Conservation (phyloP, 2,113 vertebrate genomes). For the Malurus melanocephalus region DNA sequence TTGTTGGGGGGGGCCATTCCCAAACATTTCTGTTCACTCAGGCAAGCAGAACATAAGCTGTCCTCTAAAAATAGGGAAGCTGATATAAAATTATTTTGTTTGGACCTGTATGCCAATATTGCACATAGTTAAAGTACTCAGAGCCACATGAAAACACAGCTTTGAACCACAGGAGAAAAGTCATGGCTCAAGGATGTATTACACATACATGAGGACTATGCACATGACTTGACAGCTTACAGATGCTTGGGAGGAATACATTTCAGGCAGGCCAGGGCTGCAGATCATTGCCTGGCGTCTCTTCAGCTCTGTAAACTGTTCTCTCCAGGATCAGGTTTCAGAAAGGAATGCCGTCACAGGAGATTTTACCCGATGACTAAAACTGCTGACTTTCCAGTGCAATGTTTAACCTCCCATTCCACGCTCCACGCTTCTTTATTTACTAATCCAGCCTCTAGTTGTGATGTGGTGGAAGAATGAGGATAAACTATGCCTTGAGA, state of each 20-base stretch:
- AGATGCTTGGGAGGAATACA: conserved; percentile 24
- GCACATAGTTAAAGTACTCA: not conserved
- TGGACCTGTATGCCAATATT: not conserved
- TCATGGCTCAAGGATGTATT: conserved; percentile 50
- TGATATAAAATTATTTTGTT: not conserved
- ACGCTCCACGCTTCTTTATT: not conserved
- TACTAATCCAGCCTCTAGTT: not conserved
- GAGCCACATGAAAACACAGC: not conserved
- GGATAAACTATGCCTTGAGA: not conserved
- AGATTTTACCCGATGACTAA: conserved; percentile 31
- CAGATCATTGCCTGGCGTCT: conserved; percentile 4
- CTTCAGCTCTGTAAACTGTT: conserved; percentile 9
- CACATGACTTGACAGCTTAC: not conserved
- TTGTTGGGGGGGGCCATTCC: not conserved
- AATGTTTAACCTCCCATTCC: not conserved
- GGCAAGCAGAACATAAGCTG: not conserved
- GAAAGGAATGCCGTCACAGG: conserved; percentile 4
- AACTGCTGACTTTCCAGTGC: conserved; percentile 23
- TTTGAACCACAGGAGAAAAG: conserved; percentile 26
- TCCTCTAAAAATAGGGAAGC: not conserved
- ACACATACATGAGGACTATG: not conserved
- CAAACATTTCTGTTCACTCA: not conserved
- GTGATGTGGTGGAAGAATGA: accelerated
- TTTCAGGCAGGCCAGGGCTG: not conserved
- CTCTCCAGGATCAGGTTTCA: not conserved